Evolutionary conservation across 2,797 vertebrate species (phyloP).

Genomic region (Fistularia commersonii): DNA sequence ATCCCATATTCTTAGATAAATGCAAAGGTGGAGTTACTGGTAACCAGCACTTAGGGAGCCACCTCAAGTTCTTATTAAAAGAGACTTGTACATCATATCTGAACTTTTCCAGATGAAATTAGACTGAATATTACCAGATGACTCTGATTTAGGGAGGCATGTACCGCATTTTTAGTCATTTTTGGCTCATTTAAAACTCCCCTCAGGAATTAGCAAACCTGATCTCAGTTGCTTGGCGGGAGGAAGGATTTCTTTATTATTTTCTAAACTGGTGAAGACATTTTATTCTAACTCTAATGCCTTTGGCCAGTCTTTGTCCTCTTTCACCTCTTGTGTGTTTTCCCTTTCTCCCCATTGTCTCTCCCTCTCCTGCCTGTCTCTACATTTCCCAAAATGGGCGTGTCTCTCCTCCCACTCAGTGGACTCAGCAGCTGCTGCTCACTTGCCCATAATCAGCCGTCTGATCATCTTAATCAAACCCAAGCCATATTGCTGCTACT

Average conservation of each 20-base stretch:
- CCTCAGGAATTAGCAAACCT: background rate
- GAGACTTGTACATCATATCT: slow-evolving; percentile 7
- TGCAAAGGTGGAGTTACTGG: background rate
- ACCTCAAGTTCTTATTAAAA: slow-evolving; percentile 8
- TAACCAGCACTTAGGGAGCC: slow-evolving; percentile 4
- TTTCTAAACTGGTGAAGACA: background rate
- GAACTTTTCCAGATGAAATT: slow-evolving; percentile 3
- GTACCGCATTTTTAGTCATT: slow-evolving; percentile 5
- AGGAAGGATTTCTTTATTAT: background rate
- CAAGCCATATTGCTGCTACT: no score
- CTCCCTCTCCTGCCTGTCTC: no score
- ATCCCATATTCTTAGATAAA: background rate
- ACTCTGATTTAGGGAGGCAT: slow-evolving; percentile 8
- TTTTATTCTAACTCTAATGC: no score
- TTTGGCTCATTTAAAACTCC: background rate
- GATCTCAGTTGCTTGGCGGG: background rate
- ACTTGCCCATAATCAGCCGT: no score
- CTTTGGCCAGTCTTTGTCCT: no score
- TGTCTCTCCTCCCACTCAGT: no score
- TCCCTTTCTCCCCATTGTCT: no score
- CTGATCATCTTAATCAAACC: no score
- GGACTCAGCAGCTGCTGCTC: no score
- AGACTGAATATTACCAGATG: slow-evolving; percentile 6
- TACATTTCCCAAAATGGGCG: no score
- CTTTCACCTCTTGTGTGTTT: no score